Evolutionary conservation across 2,797 vertebrate species (phyloP).

Genomic region (Acanthornis magna): DNA sequence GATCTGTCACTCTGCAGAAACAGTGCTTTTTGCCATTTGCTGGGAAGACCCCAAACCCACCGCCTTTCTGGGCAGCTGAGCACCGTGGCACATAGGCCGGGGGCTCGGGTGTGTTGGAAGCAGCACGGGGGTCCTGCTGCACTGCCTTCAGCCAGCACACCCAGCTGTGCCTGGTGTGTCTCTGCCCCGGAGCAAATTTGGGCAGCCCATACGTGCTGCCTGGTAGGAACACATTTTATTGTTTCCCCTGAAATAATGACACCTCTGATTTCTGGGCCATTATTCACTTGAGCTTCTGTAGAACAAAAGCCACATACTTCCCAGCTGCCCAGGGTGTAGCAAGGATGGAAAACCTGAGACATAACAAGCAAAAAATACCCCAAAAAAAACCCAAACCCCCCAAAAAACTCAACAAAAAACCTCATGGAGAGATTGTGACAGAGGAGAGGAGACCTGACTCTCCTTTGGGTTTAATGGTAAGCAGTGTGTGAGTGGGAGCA

Average conservation of each 20-base stretch:
- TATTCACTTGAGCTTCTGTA: neutral
- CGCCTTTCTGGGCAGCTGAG: accelerated
- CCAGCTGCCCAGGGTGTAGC: neutral
- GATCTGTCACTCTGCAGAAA: neutral
- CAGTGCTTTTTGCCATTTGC: accelerated
- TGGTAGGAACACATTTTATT: no score
- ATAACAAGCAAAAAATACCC: no score
- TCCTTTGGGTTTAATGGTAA: neutral
- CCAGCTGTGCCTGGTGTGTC: neutral
- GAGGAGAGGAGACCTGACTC: neutral
- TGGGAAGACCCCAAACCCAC: no score
- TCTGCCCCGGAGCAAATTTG: accelerated
- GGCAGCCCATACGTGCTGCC: neutral
- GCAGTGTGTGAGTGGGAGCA: neutral
- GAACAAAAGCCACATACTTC: neutral
- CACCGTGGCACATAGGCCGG: accelerated
- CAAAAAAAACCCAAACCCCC: no score
- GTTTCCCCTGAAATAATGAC: neutral
- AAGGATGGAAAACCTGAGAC: neutral
- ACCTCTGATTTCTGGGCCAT: neutral
- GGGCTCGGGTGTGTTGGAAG: accelerated
- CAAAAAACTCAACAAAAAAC: no score
- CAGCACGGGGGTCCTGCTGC: accelerated
- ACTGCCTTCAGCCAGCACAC: accelerated
- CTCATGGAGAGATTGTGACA: neutral